Evolutionary conservation across 2,113 vertebrate species (phyloP), one percentile per base, ranked within the genome.

Genomic region (Urocynchramus pylzowi): DNA sequence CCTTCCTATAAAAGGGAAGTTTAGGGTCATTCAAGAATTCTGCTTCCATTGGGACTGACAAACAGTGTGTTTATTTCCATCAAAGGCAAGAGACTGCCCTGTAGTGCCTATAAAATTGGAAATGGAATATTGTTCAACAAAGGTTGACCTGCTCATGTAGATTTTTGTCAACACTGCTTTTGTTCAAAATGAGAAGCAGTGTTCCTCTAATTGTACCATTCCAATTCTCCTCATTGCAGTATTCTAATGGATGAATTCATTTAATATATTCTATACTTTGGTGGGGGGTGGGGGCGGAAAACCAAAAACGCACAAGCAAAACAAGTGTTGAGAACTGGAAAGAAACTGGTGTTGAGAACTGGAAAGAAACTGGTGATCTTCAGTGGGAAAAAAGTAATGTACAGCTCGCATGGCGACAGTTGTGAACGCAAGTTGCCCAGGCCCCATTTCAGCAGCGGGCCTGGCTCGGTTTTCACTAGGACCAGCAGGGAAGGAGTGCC

Each of bases 1-100:
- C 87, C 95, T 95, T 57, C 89, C 84, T 84, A 87, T 94, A 91
- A 95, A 94, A n/a, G 47, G 26, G 41, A 95, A 87, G 26, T 88
- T 84, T 27, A 86, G 69, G 54, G 45, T 63, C 42, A 89, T 78
- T 97, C 54, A 93, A 76, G 76, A 91, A 84, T 90, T 87, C 83
- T 77, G 53, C 45, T 70, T 81, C 70, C 81, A 94, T 44, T 87
- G 81, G 79, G 93, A 95, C 69, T 56, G 47, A 67, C 76, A 80
- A 84, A 74, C 7, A 44, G 47, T 33, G 39, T 23, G 0, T 39
- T 94, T 87, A 79, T 92, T 90, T 93, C 90, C 88, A 52, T 50
- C 61, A 89, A 95, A 91, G 60, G 90, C 87, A 94, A 91, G 21
- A 26, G 77, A 87, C 65, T 84, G 63, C 10, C 10, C 35, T 13